Evolutionary conservation across 1,140 invertebrate genomes (phyloP).

Genomic region (Rhizoglyphus robini): DNA sequence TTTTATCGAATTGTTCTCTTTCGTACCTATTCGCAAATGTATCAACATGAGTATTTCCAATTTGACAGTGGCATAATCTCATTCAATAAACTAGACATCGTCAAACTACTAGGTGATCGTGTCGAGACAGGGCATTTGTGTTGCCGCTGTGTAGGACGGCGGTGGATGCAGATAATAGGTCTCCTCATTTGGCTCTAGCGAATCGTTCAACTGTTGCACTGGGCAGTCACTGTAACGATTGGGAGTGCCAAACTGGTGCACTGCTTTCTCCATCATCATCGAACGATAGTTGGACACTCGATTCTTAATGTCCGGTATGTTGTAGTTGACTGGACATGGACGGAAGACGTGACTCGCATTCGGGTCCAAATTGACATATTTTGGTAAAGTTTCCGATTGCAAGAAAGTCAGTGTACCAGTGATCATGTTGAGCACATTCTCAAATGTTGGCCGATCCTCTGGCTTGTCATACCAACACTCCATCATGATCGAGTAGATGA

Average conservation of each 20-base stretch:
- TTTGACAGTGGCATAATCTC: too few species aligned
- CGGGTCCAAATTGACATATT: background rate
- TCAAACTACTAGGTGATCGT: too few species aligned
- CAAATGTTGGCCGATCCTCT: constrained; percentile 27
- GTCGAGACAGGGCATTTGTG: too few species aligned
- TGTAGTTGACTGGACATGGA: background rate
- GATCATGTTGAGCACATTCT: constrained; percentile 17
- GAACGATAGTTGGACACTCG: background rate
- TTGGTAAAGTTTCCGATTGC: background rate
- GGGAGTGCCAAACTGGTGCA: background rate
- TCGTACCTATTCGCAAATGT: too few species aligned
- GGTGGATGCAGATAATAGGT: background rate
- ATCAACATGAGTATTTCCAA: too few species aligned
- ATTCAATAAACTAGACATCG: too few species aligned
- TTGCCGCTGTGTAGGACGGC: too few species aligned
- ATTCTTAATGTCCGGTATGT: background rate
- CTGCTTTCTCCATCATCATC: background rate
- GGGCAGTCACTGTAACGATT: background rate
- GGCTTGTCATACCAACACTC: constrained; percentile 35
- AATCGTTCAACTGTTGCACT: too few species aligned
- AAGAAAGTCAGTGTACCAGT: background rate
- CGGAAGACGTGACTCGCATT: background rate
- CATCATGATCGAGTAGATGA: constrained; percentile 36
- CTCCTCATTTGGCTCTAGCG: too few species aligned
- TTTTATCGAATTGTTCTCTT: too few species aligned